phyloP scores from a whole-genome alignment of 2,113 vertebrate species.

The Stigmatopora argus region DNA sequence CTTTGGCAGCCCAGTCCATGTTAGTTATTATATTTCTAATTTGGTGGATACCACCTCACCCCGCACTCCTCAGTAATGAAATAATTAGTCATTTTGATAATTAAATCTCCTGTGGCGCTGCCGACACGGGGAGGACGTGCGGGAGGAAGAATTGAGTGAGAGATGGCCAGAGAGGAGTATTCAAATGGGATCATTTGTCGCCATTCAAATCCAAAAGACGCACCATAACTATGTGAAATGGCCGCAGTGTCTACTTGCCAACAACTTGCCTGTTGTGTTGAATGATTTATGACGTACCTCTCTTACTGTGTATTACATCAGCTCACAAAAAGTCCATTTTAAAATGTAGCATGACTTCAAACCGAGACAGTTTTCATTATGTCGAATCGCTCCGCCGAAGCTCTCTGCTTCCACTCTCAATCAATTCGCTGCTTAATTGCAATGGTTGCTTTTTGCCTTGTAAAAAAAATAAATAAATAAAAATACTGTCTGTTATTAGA shows the following conservation, averaged over 20 bases:
- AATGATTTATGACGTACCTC: background rate
- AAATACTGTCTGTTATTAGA: no score
- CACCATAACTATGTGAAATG: background rate
- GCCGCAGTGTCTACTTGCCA: background rate
- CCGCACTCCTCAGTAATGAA: constrained; percentile 87
- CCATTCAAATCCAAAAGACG: background rate
- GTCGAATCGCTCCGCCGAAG: background rate
- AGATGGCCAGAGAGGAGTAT: constrained; percentile 3
- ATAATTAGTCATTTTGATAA: constrained; percentile 99
- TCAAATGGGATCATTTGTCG: background rate
- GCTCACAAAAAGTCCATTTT: background rate
- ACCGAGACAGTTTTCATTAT: background rate
- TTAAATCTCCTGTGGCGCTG: constrained; percentile 86
- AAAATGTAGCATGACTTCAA: background rate
- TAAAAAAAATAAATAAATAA: no score
- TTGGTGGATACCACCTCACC: constrained; percentile 91
- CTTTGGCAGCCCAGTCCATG: constrained; percentile 89
- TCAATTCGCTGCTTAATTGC: background rate
- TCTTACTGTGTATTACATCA: background rate
- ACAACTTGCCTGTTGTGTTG: background rate
- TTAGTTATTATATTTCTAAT: constrained; percentile 97
- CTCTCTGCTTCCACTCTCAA: background rate
- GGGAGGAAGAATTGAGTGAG: constrained; percentile 15
- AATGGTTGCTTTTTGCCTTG: no score
- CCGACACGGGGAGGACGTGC: constrained; percentile 53